Conservation (phyloP, 2,888 invertebrate species). For the Labia minor region DNA sequence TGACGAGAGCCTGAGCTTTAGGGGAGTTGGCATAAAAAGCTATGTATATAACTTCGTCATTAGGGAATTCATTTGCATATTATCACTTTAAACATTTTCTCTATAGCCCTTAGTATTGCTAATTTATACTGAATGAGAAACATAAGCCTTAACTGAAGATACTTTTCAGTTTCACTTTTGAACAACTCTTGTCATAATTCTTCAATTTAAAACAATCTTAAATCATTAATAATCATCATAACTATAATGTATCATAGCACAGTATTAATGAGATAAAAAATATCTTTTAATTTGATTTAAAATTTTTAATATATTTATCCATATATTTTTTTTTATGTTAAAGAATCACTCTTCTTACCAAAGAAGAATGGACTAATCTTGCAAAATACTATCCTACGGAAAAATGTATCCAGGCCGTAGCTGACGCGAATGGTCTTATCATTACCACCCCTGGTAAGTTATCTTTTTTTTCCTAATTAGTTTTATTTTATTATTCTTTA, state of each 20-base stretch:
- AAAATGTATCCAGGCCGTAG: background rate
- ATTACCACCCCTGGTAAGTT: slow-evolving; percentile 7
- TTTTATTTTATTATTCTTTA: background rate
- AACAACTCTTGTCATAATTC: background rate
- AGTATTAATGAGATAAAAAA: no score
- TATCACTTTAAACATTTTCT: slow-evolving; percentile 13
- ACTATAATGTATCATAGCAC: no score
- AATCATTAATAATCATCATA: no score
- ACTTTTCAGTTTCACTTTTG: background rate
- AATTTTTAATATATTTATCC: no score
- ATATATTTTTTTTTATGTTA: no score
- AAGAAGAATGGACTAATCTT: background rate
- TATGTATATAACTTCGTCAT: slow-evolving; percentile 13
- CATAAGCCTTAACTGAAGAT: background rate
- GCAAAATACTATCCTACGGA: background rate
- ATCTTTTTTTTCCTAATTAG: background rate
- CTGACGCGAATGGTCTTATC: background rate
- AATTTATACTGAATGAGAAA: slow-evolving; percentile 13
- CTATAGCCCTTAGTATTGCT: slow-evolving; percentile 2
- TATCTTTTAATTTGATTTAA: no score
- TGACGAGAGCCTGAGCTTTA: background rate
- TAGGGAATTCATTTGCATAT: slow-evolving; percentile 13
- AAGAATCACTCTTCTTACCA: background rate
- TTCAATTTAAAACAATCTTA: no score
- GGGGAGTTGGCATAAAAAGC: slow-evolving; percentile 2